A percentile compares a stretch with the other conserved stretches of the same genome.
These are phyloP conservation scores for Hippocampus guttulatus DNA, from an alignment of 2,113 vertebrate genomes.

Conservation along the genomic window DNA sequence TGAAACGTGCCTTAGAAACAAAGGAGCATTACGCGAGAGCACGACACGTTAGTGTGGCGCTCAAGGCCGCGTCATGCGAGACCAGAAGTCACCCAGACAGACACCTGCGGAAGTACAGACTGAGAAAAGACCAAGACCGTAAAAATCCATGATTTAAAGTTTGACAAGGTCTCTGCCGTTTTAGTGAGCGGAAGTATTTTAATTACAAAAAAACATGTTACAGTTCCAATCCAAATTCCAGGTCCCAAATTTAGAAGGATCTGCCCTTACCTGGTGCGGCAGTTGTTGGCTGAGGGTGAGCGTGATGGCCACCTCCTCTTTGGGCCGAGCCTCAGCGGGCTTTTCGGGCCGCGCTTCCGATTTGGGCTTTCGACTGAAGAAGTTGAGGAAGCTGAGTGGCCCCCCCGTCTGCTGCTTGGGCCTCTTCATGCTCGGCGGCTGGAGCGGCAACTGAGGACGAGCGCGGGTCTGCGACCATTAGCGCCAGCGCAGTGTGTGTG, in stretches of 20 bases:
- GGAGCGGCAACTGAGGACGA: conserved; percentile 51
- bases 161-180: too few relatives aligned
- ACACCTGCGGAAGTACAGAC: too few relatives aligned
- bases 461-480: conserved; percentile 61
- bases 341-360: conserved; percentile 57
- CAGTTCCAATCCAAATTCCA: not conserved
- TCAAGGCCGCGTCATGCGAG: too few relatives aligned
- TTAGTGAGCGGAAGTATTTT: too few relatives aligned
- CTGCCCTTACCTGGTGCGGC: conserved; percentile 55
- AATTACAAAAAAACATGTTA: too few relatives aligned
- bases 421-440: conserved; percentile 71
- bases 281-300: conserved; percentile 64
- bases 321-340: conserved; percentile 38
- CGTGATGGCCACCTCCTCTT: conserved; percentile 56
- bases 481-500: conserved; percentile 19
- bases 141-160: too few relatives aligned
- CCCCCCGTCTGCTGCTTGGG: conserved; percentile 69
- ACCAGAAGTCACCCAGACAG: too few relatives aligned
- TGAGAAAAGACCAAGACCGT: too few relatives aligned
- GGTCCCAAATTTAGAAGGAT: too few relatives aligned
- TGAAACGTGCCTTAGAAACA: not conserved
- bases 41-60: too few relatives aligned
- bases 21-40: not conserved
- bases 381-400: conserved; percentile 71
- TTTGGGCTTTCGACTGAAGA: conserved; percentile 73